Evolutionary conservation across 1,140 invertebrate species (phyloP).

Genomic region (Drosophila insularis): DNA sequence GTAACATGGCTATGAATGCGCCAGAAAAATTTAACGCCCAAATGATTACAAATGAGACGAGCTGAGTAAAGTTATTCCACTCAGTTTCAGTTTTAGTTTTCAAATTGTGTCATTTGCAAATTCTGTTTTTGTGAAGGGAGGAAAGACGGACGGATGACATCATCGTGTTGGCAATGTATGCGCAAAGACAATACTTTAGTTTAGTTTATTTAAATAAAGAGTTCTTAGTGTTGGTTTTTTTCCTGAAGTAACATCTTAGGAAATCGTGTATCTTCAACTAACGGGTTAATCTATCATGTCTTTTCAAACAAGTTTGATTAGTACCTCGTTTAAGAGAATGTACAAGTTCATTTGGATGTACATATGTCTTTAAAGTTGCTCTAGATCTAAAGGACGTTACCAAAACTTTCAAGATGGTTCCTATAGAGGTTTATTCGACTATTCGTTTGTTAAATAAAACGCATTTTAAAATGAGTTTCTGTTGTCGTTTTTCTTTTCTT

Average conservation of each 20-base stretch:
- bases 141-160: not conserved
- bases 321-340: too few species aligned
- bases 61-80: slow-evolving; percentile 38
- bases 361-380: too few species aligned
- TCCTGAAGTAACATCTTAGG: too few species aligned
- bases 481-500: not conserved
- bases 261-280: too few species aligned
- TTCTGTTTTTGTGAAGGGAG: not conserved
- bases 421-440: too few species aligned
- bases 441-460: too few species aligned
- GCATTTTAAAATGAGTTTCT: not conserved
- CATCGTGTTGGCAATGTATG: not conserved
- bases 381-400: too few species aligned
- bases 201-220: not conserved
- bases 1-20: slow-evolving; percentile 62
- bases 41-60: slow-evolving; percentile 76
- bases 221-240: too few species aligned
- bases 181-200: slow-evolving; percentile 1
- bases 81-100: slow-evolving; percentile 12
- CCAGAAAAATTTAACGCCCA: slow-evolving; percentile 73
- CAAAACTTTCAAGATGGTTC: too few species aligned
- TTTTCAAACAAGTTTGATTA: too few species aligned
- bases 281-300: too few species aligned
- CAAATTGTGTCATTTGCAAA: slow-evolving; percentile 19
- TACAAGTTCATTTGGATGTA: too few species aligned